These are phyloP conservation scores for Phylloscopus trochiloides DNA, from an alignment of 2,113 vertebrate genomes.

Conservation along the genomic window DNA sequence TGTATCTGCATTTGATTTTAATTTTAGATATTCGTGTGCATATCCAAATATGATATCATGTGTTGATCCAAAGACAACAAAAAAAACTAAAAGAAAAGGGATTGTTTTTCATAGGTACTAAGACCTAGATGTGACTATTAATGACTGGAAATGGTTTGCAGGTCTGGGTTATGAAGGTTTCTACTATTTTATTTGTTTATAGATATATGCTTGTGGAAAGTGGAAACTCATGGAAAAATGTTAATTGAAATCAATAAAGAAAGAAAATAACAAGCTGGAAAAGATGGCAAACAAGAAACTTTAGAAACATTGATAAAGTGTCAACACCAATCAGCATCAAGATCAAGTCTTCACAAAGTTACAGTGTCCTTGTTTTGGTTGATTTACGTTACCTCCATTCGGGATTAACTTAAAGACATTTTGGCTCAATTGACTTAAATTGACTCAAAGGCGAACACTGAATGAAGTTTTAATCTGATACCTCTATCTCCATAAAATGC, in stretches of 20 bases:
- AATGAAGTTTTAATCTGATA: not conserved
- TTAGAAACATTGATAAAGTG: constrained; percentile 62
- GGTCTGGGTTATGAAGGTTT: not conserved
- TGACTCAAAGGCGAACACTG: not conserved
- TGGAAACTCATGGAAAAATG: not conserved
- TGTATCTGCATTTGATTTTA: not conserved
- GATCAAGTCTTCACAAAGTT: constrained; percentile 48
- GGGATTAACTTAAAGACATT: not conserved
- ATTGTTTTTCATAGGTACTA: not conserved
- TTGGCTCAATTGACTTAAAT: not conserved
- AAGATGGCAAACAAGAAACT: constrained; percentile 45
- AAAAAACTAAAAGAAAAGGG: not conserved
- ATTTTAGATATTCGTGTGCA: not conserved
- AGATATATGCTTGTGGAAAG: not conserved
- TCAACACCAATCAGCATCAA: constrained; percentile 54
- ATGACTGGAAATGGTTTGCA: not conserved
- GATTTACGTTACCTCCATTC: constrained; percentile 18
- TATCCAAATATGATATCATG: not conserved
- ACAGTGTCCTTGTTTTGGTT: constrained; percentile 41
- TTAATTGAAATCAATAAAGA: constrained; percentile 50
- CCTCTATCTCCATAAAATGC: not conserved
- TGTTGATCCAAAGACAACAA: not conserved
- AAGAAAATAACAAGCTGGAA: constrained; percentile 45
- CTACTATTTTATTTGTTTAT: not conserved
- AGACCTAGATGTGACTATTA: not conserved